Evolutionary conservation across 2,113 vertebrate species (phyloP), one percentile per base, ranked within the genome.

Genomic region (Apteryx mantelli): DNA sequence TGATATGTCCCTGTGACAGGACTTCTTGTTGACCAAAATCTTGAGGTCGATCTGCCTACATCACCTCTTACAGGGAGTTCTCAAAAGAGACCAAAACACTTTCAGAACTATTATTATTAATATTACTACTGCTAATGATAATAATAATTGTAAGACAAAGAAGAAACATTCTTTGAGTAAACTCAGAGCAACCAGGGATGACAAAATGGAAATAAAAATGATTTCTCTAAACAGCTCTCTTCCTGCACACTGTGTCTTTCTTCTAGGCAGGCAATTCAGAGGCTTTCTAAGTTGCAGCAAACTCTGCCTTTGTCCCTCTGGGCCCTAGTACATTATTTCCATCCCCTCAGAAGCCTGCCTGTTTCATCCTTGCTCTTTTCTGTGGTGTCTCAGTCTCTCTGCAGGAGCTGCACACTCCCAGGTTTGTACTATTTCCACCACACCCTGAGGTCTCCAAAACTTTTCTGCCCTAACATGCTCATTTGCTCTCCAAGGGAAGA

Each of bases 321-420:
- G 55, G 34, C 18, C 38, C 1, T 60, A 9, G 4, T 81, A 5
- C 1, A 0, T 68, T 78, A 81, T 92, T 91, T 83, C 74, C 15
- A 24, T 55, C 60, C 34, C 60, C 68, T 89, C 50, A 81, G 76
- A 95, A 75, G 30, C 34, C 14, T 79, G 36, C 7, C 56, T 82
- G 20, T 91, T 86, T 96, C 65, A 89, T 95, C 81, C 81, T 82
- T 92, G 46, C 24, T 92, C 50, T 78, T 91, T 84, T 38, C 83
- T 84, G 69, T 78, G 80, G 73, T 91, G 50, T 89, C 55, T 60
- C 76, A 84, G 0, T 40, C 25, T 77, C 36, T 74, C 60, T 70
- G 44, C 30, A 55, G 55, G 60, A 95, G 60, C 40, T 70, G 52
- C 48, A 76, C 25, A 4, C 28, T 76, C 88, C 36, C n/a, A 86